phyloP scores from a whole-genome alignment of 2,113 vertebrate species.

The Sapayoa aenigma region DNA sequence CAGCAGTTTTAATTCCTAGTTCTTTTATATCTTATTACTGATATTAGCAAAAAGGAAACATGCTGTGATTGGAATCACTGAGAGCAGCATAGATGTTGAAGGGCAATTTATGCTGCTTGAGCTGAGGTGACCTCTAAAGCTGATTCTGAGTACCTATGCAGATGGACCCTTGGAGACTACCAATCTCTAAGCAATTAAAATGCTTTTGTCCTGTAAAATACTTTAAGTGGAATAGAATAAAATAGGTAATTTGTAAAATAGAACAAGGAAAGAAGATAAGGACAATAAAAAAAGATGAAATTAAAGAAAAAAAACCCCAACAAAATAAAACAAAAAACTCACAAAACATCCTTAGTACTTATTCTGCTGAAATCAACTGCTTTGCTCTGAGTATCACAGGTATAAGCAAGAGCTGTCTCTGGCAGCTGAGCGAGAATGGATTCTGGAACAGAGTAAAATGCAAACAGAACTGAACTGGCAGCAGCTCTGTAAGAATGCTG shows the following conservation, averaged over 20 bases:
- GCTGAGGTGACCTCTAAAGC: background rate
- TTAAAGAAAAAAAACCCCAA: background rate
- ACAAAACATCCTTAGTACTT: background rate
- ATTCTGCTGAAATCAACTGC: background rate
- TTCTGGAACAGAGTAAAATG: slow-evolving; percentile 73
- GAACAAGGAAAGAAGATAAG: background rate
- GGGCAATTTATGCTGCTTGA: background rate
- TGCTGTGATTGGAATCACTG: background rate
- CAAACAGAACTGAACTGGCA: slow-evolving; percentile 83
- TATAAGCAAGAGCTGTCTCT: slow-evolving; percentile 77
- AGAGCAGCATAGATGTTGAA: background rate
- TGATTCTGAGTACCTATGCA: background rate
- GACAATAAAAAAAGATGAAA: background rate
- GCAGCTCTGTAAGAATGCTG: slow-evolving; percentile 69
- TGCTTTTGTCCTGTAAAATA: background rate
- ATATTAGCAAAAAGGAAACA: background rate
- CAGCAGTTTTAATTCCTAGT: background rate
- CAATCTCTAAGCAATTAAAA: background rate
- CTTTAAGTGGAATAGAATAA: background rate
- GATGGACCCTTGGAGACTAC: background rate
- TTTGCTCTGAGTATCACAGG: slow-evolving; percentile 57
- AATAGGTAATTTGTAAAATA: background rate
- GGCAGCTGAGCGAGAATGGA: slow-evolving; percentile 69
- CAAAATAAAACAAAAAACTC: background rate
- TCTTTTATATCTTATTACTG: background rate